Evolutionary conservation across 1,140 invertebrate species (phyloP).

Genomic region (Lysiphlebus fabarum): DNA sequence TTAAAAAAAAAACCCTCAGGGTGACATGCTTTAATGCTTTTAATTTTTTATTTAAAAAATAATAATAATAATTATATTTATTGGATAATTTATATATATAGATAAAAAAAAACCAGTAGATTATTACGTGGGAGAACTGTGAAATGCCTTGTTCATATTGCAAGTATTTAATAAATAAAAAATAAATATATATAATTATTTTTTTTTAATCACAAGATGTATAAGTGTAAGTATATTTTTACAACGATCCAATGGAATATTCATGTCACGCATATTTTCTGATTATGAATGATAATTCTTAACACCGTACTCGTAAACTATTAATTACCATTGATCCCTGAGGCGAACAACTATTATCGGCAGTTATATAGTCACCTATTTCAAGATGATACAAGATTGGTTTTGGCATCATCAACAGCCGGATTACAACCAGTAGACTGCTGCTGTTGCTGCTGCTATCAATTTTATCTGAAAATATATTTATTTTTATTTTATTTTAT

Average conservation of each 20-base stretch:
- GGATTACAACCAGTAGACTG: too few species aligned
- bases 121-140: slow-evolving; percentile 9
- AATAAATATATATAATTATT: not conserved
- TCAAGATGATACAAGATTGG: not conserved
- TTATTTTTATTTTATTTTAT: too few species aligned
- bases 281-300: slow-evolving; percentile 28
- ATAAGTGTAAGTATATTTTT: slow-evolving; percentile 1
- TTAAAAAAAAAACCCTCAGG: too few species aligned
- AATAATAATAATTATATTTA: too few species aligned
- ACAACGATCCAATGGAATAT: slow-evolving; percentile 5
- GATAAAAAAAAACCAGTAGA: not conserved
- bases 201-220: too few species aligned
- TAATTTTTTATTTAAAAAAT: too few species aligned
- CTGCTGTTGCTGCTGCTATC: too few species aligned
- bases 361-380: slow-evolving; percentile 13
- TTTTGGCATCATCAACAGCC: slow-evolving; percentile 4
- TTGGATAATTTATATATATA: not conserved
- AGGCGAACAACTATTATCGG: slow-evolving; percentile 22
- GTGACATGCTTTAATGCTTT: not conserved
- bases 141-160: not conserved
- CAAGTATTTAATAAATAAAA: not conserved
- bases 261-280: slow-evolving; percentile 20
- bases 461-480: too few species aligned
- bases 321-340: slow-evolving; percentile 24
- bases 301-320: slow-evolving; percentile 23